Evolutionary conservation across 2,113 vertebrate genomes (phyloP).

Genomic region (Catharus bicknelli): DNA sequence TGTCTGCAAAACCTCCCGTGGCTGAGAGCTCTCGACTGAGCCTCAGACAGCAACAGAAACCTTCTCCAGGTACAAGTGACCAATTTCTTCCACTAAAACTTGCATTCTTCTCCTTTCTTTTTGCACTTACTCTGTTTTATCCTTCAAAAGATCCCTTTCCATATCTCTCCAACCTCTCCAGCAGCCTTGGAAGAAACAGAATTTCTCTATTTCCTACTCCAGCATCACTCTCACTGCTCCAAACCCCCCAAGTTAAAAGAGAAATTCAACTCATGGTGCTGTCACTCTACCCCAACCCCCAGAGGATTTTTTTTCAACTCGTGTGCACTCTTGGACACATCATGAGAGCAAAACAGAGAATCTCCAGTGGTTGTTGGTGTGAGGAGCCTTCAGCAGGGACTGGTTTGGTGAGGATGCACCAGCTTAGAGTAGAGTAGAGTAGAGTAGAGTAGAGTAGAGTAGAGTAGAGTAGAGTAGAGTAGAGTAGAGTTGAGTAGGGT

Average conservation of each 20-base stretch:
- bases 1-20: background rate
- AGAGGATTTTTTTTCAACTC: background rate
- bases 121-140: background rate
- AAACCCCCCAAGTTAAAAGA: background rate
- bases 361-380: background rate
- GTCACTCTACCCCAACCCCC: background rate
- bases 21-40: background rate
- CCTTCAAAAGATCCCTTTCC: background rate
- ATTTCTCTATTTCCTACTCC: background rate
- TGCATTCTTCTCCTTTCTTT: background rate
- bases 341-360: background rate
- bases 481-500: too few relatives aligned
- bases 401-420: background rate
- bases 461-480: too few relatives aligned
- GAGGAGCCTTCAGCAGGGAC: background rate
- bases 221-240: background rate
- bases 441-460: too few relatives aligned
- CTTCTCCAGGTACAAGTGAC: background rate
- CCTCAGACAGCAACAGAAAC: background rate
- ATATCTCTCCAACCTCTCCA: background rate
- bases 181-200: background rate
- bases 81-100: background rate
- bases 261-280: background rate
- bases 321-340: fast-evolving
- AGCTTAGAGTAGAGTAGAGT: too few relatives aligned